Evolutionary conservation across 2,888 invertebrate genomes (phyloP), one percentile per base, ranked within the genome.

Genomic region (Dolomedes plantarius): DNA sequence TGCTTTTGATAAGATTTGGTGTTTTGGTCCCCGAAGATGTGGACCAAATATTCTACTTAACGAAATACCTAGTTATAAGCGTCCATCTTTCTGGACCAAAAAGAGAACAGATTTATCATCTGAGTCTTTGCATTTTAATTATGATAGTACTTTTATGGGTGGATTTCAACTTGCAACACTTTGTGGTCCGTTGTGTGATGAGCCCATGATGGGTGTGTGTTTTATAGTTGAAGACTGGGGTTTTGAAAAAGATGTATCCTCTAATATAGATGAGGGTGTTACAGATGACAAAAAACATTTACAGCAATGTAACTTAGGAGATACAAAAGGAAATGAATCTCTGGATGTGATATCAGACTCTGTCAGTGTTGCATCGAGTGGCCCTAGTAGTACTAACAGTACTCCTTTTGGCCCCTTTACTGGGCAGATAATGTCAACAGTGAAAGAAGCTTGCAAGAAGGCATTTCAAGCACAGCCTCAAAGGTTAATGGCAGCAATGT

Each of bases 401-500:
- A 86, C 86, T 39, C 91, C 91, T 89, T 92, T 92, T 90, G 92
- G 93, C 82, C 93, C 93, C 46, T 91, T 94, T 74, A 92, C 93
- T 91, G 98, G 98, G 81, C 97, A 97, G 93, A 94, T 98, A 85
- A 95, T 98, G 93, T 96, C 97, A n/a, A 94, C 95, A 6, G 94
- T 95, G 41, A 97, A 96, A 90, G 97, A 97, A 88, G 96, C 95
- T 0, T 98, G 98, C 91, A 93, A 95, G 41, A 95, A 94, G 90
- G 96, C 97, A 0, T 96, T 99, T 90, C 96, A 96, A 91, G 94
- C 94, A 72, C 97, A 96, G 90, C 95, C 96, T 0, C 97, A 97
- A 90, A 93, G 98, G 69, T 92, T 99, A 31, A 96, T 99, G 93
- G 96, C 96, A 0, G 98, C 99, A 3, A 98, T 99, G 96, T 99